Evolutionary conservation across 1,140 invertebrate genomes (phyloP).

Genomic region (Aphelinus atriplicis): DNA sequence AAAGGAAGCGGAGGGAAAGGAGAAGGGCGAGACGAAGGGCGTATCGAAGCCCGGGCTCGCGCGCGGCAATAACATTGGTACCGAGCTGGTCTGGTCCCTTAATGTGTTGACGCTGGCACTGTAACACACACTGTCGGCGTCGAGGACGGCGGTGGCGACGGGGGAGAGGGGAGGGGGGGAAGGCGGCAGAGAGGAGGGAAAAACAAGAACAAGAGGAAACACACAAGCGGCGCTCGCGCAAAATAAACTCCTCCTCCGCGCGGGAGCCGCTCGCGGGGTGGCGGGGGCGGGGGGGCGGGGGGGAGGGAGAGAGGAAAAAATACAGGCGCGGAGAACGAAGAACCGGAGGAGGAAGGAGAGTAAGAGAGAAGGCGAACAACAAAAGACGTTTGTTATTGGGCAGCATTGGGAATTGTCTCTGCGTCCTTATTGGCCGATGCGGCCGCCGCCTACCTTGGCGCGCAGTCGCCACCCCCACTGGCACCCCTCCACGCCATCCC

Average conservation of each 20-base stretch:
- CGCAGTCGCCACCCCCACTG: constrained; percentile 39
- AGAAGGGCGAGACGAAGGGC: background rate
- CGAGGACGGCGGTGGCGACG: no score
- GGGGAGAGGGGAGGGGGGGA: background rate
- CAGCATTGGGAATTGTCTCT: constrained; percentile 66
- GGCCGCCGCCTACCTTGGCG: constrained; percentile 37
- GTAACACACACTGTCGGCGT: no score
- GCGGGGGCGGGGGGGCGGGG: no score
- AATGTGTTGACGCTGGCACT: constrained; percentile 18
- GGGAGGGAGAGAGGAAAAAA: constrained; percentile 15
- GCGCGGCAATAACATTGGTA: background rate
- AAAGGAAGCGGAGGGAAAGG: background rate
- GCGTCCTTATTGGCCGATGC: constrained; percentile 64
- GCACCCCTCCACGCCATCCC: constrained; percentile 30
- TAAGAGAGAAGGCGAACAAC: constrained; percentile 54
- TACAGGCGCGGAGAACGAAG: background rate
- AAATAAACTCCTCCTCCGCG: no score
- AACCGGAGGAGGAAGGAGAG: constrained; percentile 5
- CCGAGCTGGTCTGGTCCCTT: background rate
- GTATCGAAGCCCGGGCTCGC: background rate
- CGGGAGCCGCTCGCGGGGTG: no score
- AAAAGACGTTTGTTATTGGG: constrained; percentile 69
- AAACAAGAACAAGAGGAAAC: constrained; percentile 27
- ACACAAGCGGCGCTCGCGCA: no score
- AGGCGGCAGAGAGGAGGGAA: constrained; percentile 10